Evolutionary conservation across 2,113 vertebrate genomes (phyloP).

Genomic region (Epinephelus fuscoguttatus): DNA sequence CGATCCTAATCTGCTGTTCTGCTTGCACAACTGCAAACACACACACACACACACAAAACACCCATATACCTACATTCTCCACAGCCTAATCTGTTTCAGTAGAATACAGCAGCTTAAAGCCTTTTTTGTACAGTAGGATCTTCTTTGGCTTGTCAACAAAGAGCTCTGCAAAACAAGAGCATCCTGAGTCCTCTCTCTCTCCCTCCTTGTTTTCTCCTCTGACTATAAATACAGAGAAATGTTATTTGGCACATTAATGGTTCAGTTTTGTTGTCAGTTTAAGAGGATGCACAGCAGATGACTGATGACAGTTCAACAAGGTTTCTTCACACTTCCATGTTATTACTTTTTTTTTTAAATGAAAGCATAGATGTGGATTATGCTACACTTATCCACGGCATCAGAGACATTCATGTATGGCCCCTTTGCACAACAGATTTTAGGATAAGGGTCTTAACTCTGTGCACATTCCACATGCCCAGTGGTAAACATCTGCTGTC

Average conservation of each 20-base stretch:
- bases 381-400: neutral
- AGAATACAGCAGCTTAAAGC: conserved; percentile 46
- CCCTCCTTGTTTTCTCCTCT: neutral
- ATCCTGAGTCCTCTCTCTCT: neutral
- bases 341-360: neutral
- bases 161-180: conserved; percentile 12
- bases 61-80: conserved; percentile 38
- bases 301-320: neutral
- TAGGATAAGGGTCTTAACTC: conserved; percentile 16
- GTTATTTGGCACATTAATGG: neutral
- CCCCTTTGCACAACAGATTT: conserved; percentile 31
- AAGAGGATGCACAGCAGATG: neutral
- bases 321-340: neutral
- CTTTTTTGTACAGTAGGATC: neutral
- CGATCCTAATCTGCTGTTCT: conserved; percentile 74
- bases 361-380: neutral
- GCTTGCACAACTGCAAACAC: conserved; percentile 44
- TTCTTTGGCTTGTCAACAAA: conserved; percentile 36
- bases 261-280: neutral
- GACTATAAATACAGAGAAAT: neutral
- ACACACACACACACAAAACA: conserved; percentile 46
- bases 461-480: conserved; percentile 42
- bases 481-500: conserved; percentile 52
- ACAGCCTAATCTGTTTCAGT: conserved; percentile 49
- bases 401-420: conserved; percentile 2